Percentiles rank a stretch among this genome's conserved stretches.
phyloP scores from a whole-genome alignment of 1,140 invertebrate genomes.

The Adelges cooleyi region DNA sequence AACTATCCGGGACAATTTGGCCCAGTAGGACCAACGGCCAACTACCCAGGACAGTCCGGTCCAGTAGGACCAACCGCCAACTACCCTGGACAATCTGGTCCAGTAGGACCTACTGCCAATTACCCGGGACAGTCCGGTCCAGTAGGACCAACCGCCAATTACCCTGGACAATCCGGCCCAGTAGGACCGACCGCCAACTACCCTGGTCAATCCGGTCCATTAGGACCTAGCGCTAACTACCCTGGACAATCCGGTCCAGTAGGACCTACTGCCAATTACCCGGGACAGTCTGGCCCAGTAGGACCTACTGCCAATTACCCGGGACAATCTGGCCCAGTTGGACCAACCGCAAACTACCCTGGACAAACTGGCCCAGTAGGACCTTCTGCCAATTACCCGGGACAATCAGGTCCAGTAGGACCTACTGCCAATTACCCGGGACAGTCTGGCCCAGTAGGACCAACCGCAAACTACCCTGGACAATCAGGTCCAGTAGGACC shows the following conservation, averaged over 20 bases:
- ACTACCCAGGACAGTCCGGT: slow-evolving; percentile 29
- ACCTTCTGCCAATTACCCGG: slow-evolving; percentile 31
- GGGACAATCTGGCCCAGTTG: slow-evolving; percentile 32
- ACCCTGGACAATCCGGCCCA: slow-evolving; percentile 33
- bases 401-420: slow-evolving; percentile 31
- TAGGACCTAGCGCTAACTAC: slow-evolving; percentile 32
- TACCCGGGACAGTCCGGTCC: slow-evolving; percentile 33
- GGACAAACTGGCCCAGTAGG: slow-evolving; percentile 33
- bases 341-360: slow-evolving; percentile 33
- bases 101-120: slow-evolving; percentile 33
- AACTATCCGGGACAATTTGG: slow-evolving; percentile 30
- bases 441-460: slow-evolving; percentile 30
- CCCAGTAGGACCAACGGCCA: slow-evolving; percentile 32
- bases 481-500: slow-evolving; percentile 33
- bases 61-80: slow-evolving; percentile 34
- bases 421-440: slow-evolving; percentile 30
- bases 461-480: slow-evolving; percentile 27
- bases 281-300: slow-evolving; percentile 33
- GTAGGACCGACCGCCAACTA: slow-evolving; percentile 33
- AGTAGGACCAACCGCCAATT: slow-evolving; percentile 32
- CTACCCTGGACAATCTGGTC: slow-evolving; percentile 32
- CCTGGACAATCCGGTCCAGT: slow-evolving; percentile 33
- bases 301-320: slow-evolving; percentile 32
- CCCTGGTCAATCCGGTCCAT: slow-evolving; percentile 33
- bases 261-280: slow-evolving; percentile 33